phyloP scores from a whole-genome alignment of 35 echinoderm and acorn worm species.

The Apostichopus parvimensis region DNA sequence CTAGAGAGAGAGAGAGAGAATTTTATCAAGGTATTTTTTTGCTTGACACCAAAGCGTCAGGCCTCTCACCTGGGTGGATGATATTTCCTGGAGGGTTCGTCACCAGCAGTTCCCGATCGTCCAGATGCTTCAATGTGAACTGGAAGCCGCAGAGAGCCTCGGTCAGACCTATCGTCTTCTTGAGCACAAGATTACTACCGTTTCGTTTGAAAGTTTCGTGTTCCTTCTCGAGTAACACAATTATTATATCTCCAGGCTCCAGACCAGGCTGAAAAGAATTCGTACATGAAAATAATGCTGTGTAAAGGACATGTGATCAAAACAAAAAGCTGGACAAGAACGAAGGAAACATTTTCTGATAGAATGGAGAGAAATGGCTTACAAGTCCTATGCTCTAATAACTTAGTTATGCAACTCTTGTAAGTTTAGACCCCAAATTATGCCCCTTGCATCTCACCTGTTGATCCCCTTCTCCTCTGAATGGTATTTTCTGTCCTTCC shows the following conservation, averaged over 20 bases:
- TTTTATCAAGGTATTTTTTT: not conserved
- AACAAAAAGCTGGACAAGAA: too few species aligned
- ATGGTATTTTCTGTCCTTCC: constrained; percentile 95
- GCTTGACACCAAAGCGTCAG: not conserved
- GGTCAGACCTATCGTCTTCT: constrained; percentile 83
- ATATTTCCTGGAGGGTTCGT: constrained; percentile 77
- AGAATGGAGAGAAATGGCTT: too few species aligned
- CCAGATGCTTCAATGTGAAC: constrained; percentile 84
- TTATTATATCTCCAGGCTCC: constrained; percentile 94
- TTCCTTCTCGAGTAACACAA: constrained; percentile 90
- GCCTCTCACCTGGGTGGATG: constrained; percentile 80
- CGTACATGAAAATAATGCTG: too few species aligned
- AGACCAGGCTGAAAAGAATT: constrained; percentile 73
- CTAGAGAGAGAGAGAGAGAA: not conserved
- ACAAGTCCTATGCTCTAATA: too few species aligned
- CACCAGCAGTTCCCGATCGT: constrained; percentile 75
- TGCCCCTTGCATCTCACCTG: constrained; percentile 57
- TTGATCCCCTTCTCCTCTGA: constrained; percentile 95
- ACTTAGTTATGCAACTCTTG: too few species aligned
- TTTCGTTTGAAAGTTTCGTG: constrained; percentile 80
- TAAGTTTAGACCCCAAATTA: too few species aligned
- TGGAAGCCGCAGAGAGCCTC: constrained; percentile 94
- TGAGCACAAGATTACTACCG: constrained; percentile 74
- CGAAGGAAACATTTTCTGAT: too few species aligned
- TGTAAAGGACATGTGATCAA: too few species aligned